These are phyloP conservation scores for Platysternon megacephalum DNA, from an alignment of 2,113 vertebrate species.

Conservation along the genomic window DNA sequence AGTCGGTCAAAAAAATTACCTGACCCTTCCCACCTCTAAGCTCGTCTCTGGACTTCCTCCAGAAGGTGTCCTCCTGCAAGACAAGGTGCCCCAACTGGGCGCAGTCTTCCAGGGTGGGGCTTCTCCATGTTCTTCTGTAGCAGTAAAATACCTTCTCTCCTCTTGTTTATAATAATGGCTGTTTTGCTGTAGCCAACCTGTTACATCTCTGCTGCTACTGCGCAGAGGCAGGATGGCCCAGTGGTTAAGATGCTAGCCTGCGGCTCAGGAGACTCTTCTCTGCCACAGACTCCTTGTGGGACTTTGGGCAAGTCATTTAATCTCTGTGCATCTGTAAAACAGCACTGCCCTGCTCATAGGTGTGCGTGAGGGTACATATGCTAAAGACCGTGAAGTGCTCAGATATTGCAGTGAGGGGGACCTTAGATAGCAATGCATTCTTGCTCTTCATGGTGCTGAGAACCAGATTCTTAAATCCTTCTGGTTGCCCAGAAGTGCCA, in stretches of 20 bases:
- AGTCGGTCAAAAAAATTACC: not conserved
- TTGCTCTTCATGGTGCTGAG: not conserved
- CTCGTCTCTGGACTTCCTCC: not conserved
- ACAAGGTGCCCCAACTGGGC: not conserved
- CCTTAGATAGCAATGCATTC: not conserved
- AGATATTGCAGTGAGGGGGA: not conserved
- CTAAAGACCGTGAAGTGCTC: not conserved
- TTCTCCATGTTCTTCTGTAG: not conserved
- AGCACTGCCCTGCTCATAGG: not conserved
- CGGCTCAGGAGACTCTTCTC: not conserved
- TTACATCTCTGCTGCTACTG: not conserved
- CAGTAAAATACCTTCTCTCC: not conserved
- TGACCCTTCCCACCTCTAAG: not conserved
- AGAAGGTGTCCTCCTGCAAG: not conserved
- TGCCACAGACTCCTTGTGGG: not conserved
- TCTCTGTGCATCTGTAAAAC: no score
- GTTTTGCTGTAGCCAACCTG: not conserved
- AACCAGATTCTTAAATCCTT: not conserved
- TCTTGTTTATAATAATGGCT: not conserved
- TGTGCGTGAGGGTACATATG: not conserved
- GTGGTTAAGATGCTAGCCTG: not conserved
- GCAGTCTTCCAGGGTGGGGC: not conserved
- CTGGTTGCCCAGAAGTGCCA: not conserved
- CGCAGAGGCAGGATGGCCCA: not conserved
- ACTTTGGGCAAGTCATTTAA: not conserved